These are phyloP conservation scores for Drosophila eugracilis DNA, from an alignment of 1,140 invertebrate species.

Conservation along the genomic window DNA sequence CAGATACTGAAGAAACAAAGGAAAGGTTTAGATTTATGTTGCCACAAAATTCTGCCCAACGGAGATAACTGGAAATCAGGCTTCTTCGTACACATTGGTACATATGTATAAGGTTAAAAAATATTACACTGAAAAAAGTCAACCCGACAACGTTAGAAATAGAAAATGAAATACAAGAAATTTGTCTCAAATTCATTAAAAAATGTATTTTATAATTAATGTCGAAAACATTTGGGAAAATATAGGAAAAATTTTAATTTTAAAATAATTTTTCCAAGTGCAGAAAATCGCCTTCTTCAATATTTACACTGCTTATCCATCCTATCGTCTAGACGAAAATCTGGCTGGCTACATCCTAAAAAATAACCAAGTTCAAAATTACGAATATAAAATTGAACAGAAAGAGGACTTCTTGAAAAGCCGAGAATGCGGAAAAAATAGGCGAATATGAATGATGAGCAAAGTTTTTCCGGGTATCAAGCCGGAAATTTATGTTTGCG, in stretches of 20 bases:
- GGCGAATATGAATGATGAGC: constrained; percentile 44
- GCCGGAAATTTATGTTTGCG: constrained; percentile 52
- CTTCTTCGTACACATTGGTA: neutral
- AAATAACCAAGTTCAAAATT: constrained; percentile 21
- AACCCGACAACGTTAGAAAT: no score
- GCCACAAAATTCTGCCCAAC: constrained; percentile 6
- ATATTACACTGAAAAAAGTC: neutral
- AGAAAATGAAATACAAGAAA: no score
- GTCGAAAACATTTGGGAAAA: no score
- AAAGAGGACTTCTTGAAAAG: neutral
- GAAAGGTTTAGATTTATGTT: constrained; percentile 21
- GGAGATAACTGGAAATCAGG: constrained; percentile 4
- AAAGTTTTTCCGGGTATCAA: constrained; percentile 34
- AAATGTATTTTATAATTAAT: no score
- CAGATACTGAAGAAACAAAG: constrained; percentile 34
- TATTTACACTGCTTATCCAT: constrained; percentile 1
- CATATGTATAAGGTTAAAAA: neutral
- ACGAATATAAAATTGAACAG: constrained; percentile 8
- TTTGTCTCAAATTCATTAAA: no score
- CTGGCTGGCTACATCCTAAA: constrained; percentile 13
- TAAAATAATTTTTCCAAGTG: neutral
- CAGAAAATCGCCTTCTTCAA: constrained; percentile 1
- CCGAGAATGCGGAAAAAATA: constrained; percentile 12
- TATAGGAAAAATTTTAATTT: neutral
- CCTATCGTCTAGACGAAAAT: constrained; percentile 24